phyloP scores from a whole-genome alignment of 2,888 invertebrate species.

The Dexiosoma caninum region DNA sequence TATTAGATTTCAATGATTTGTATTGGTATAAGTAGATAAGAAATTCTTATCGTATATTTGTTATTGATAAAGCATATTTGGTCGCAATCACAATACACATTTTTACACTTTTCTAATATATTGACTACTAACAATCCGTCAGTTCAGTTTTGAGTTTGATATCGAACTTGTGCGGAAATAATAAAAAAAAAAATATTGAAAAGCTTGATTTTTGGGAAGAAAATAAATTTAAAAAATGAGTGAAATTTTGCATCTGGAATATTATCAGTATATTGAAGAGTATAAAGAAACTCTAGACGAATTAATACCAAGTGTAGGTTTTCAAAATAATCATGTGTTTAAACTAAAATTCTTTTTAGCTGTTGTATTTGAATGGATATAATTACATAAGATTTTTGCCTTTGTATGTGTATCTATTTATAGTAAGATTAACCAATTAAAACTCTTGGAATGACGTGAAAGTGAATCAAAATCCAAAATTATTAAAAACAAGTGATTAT shows the following conservation, averaged over 20 bases:
- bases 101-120: constrained; percentile 30
- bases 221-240: constrained; percentile 67
- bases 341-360: too few relatives aligned
- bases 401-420: neutral
- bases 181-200: too few relatives aligned
- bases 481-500: too few relatives aligned
- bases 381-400: neutral
- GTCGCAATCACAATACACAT: constrained; percentile 31
- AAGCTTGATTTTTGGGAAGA: neutral
- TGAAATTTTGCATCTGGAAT: constrained; percentile 73
- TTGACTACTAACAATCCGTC: constrained; percentile 33
- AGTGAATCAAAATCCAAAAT: too few relatives aligned
- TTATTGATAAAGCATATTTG: constrained; percentile 44
- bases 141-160: constrained; percentile 49
- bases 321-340: neutral
- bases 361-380: too few relatives aligned
- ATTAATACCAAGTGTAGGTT: constrained; percentile 74
- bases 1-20: constrained; percentile 7
- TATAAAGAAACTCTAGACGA: constrained; percentile 73
- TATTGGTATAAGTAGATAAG: constrained; percentile 42
- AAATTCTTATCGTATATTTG: constrained; percentile 32
- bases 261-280: constrained; percentile 72
- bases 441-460: too few relatives aligned
- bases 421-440: too few relatives aligned
- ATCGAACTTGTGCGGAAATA: neutral